A percentile compares a stretch with the other conserved stretches of the same genome.
These are phyloP conservation scores for Papilio protenor DNA, from an alignment of 2,888 invertebrate species.

Conservation along the genomic window DNA sequence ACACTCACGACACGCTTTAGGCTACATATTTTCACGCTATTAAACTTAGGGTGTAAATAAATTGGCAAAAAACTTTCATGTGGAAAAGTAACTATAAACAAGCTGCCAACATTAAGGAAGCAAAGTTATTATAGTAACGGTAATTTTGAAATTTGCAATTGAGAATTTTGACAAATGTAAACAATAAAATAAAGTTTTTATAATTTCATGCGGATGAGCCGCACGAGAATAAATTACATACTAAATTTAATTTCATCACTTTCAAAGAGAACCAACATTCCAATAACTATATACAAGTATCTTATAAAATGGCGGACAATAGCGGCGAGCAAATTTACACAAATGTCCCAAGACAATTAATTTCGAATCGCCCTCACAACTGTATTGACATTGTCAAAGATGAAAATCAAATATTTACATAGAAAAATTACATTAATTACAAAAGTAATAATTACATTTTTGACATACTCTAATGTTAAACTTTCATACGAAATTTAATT, in stretches of 20 bases:
- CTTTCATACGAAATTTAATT: not conserved
- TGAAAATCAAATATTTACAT: slow-evolving; percentile 28
- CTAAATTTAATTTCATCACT: not conserved
- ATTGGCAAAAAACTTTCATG: no score
- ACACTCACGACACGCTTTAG: no score
- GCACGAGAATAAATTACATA: not conserved
- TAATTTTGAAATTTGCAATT: no score
- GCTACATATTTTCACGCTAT: no score
- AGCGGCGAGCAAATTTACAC: slow-evolving; percentile 36
- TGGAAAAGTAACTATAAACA: no score
- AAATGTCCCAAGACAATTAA: slow-evolving; percentile 38
- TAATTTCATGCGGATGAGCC: no score
- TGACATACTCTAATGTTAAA: not conserved
- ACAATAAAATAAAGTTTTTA: no score
- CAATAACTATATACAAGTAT: slow-evolving; percentile 15
- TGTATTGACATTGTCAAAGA: slow-evolving; percentile 31
- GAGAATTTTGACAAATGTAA: no score
- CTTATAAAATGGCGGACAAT: slow-evolving; percentile 21
- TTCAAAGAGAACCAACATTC: slow-evolving; percentile 2
- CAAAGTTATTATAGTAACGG: no score
- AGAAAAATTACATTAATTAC: slow-evolving; percentile 21
- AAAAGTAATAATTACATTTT: slow-evolving; percentile 17
- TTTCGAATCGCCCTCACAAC: slow-evolving; percentile 35
- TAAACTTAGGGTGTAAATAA: no score
- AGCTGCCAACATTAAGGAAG: no score